phyloP scores from a whole-genome alignment of 2,797 vertebrate species.

The Falco columbarius region DNA sequence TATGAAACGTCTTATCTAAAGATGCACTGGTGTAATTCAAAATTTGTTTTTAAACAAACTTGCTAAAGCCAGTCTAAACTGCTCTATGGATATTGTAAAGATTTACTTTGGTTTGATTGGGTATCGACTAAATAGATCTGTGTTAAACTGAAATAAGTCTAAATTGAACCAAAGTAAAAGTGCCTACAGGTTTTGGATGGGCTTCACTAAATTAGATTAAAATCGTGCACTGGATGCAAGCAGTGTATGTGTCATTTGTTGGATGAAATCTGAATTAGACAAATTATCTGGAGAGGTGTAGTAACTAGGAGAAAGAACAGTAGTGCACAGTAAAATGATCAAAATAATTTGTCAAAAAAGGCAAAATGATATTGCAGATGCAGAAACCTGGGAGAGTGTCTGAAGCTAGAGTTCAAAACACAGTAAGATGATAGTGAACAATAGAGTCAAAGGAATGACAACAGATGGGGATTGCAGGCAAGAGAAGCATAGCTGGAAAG shows the following conservation, averaged over 20 bases:
- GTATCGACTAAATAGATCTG: background rate
- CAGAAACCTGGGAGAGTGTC: background rate
- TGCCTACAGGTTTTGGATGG: background rate
- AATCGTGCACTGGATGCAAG: background rate
- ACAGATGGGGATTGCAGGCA: slow-evolving; percentile 3
- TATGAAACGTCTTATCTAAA: background rate
- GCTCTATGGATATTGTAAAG: background rate
- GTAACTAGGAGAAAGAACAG: background rate
- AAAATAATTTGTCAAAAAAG: background rate
- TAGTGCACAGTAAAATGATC: background rate
- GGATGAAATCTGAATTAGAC: background rate
- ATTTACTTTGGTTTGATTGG: background rate
- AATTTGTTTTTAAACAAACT: background rate
- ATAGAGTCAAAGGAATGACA: slow-evolving; percentile 9
- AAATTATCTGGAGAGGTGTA: background rate
- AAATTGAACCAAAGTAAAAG: background rate
- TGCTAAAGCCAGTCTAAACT: background rate
- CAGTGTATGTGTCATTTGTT: background rate
- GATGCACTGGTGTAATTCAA: background rate
- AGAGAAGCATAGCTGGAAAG: background rate
- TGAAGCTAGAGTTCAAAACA: background rate
- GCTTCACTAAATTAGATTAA: background rate
- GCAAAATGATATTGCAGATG: background rate
- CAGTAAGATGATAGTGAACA: slow-evolving; percentile 3
- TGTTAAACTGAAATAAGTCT: background rate